Percentiles rank a stretch among this genome's conserved stretches.
Evolutionary conservation across 2,797 vertebrate species (phyloP).

Genomic region (Discoglossus pictus): DNA sequence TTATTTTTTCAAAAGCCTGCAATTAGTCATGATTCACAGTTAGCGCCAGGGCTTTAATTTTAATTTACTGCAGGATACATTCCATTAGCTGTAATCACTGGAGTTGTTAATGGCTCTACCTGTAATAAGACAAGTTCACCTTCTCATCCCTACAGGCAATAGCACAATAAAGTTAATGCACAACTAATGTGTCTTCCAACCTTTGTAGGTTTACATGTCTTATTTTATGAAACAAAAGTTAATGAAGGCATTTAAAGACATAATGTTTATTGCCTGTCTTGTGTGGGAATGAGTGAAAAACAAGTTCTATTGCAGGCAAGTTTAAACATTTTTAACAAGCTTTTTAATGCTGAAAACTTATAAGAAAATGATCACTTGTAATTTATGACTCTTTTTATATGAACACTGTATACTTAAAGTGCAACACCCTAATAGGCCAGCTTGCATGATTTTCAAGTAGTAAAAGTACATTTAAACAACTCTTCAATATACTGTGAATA

Average conservation of each 20-base stretch:
- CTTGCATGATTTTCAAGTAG: no score
- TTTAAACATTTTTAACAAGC: slow-evolving; percentile 33
- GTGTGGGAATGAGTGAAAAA: slow-evolving; percentile 30
- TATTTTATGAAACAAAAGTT: slow-evolving; percentile 32
- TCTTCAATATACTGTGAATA: no score
- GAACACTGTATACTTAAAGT: no score
- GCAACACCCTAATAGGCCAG: no score
- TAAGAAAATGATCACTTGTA: no score
- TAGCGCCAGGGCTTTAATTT: slow-evolving; percentile 54
- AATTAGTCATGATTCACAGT: slow-evolving; percentile 61
- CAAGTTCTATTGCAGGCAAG: slow-evolving; percentile 19
- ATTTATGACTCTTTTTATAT: no score
- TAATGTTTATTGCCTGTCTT: slow-evolving; percentile 20
- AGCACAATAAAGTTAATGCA: slow-evolving; percentile 36
- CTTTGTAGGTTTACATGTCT: slow-evolving; percentile 34
- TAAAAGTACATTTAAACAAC: no score
- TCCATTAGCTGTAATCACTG: slow-evolving; percentile 47
- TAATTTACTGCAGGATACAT: slow-evolving; percentile 55
- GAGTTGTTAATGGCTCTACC: slow-evolving; percentile 42
- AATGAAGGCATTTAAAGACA: slow-evolving; percentile 35
- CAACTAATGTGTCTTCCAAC: slow-evolving; percentile 38
- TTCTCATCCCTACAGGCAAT: slow-evolving; percentile 48
- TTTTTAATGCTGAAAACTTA: no score
- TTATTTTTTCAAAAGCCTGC: slow-evolving; percentile 57
- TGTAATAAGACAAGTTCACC: slow-evolving; percentile 54